Evolutionary conservation across 2,113 vertebrate genomes (phyloP), one percentile per base, ranked within the genome.

Genomic region (Columba livia): DNA sequence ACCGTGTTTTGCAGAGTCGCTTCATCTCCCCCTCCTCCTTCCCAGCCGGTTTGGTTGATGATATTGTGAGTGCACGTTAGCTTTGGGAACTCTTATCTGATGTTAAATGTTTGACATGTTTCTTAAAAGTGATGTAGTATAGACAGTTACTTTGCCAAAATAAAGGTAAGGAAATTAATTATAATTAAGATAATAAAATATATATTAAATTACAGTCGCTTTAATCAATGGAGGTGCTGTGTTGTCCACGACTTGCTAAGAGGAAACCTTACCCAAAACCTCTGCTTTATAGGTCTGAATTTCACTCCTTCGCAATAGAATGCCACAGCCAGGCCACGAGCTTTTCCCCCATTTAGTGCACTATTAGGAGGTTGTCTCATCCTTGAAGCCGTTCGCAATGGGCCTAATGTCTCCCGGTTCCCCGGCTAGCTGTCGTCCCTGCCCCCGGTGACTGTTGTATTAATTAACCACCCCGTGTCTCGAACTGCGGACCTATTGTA

Each of bases 11-110:
- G 40, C 86, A 97, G 94, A 96, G 93, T 89, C 89, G 74, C 95
- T 97, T 93, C 91, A 81, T 70, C 19, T 65, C 31, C 38, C 42
- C 50, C 51, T 20, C 36, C 71, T 70, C 77, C 78, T 66, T 90
- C 95, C 93, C 88, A 91, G 69, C 89, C 61, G 26, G 32, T 89
- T 91, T 96, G 86, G 95, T 97, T 97, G 78, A 88, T 91, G 95
- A 89, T 97, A 96, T 97, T 97, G 97, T 98, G 97, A 97, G 96
- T 98, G 98, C 97, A 98, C 97, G 96, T 94, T 94, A 96, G 95
- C 85, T 95, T 94, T 94, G 95, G 91, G 87, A 96, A 54, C 83
- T 90, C 91, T 94, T 47, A 89, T 92, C 93, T 79, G 89, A 89
- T 97, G 95, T 97, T 97, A 97, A 97, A 96, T 97, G 95, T 97